These are phyloP conservation scores for Fulmarus glacialis DNA, from an alignment of 2,113 vertebrate genomes.

Conservation along the genomic window DNA sequence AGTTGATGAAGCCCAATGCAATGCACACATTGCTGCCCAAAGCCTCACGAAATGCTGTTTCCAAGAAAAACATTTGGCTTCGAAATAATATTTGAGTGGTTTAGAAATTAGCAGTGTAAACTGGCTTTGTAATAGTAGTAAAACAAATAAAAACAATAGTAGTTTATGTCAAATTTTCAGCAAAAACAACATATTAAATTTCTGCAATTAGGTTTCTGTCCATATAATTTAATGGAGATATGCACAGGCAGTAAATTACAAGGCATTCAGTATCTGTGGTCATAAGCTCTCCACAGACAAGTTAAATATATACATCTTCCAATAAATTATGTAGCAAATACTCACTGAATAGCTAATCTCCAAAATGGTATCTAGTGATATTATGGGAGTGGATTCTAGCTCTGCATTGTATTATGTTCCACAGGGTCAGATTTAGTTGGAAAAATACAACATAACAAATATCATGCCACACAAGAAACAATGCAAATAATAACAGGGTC, in stretches of 20 bases:
- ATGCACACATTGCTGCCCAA: neutral
- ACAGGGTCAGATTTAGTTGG: conserved; percentile 18
- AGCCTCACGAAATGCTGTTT: neutral
- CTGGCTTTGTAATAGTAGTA: neutral
- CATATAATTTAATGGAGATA: conserved; percentile 24
- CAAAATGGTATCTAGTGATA: neutral
- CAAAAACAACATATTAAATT: neutral
- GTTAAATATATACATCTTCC: conserved; percentile 6
- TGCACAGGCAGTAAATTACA: conserved; percentile 13
- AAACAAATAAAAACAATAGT: conserved; percentile 21
- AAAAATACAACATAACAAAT: conserved; percentile 18
- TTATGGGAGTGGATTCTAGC: neutral
- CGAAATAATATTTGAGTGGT: neutral
- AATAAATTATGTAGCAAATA: conserved; percentile 11
- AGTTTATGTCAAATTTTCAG: conserved; percentile 15
- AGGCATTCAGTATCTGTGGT: neutral
- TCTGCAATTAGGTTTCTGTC: conserved; percentile 12
- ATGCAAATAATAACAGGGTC: neutral
- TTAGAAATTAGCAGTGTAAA: neutral
- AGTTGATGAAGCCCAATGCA: neutral
- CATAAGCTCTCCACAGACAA: conserved; percentile 23
- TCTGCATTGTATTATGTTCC: neutral
- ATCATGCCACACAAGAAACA: neutral
- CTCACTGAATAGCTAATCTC: conserved; percentile 9
- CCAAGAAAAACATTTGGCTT: neutral